A percentile compares a stretch with the other conserved stretches of the same genome.
phyloP scores from a whole-genome alignment of 2,797 vertebrate genomes.

The Acanthurus lineatus region DNA sequence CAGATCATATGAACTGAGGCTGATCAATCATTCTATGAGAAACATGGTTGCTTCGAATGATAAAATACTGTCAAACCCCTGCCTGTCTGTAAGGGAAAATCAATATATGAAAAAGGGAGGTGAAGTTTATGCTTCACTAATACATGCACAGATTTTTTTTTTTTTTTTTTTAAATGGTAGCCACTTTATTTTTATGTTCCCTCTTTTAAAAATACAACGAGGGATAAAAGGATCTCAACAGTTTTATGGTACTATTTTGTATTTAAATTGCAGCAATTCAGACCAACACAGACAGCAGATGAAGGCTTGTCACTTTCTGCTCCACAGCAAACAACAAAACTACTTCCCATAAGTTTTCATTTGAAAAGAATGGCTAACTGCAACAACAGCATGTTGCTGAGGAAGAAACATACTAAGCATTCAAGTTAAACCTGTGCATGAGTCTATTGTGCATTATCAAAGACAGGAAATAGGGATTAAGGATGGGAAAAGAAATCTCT shows the following conservation, averaged over 20 bases:
- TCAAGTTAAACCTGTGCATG: neutral
- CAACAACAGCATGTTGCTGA: neutral
- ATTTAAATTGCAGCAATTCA: neutral
- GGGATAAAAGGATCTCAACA: neutral
- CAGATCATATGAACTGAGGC: neutral
- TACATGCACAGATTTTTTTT: too few species aligned
- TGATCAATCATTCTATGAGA: neutral
- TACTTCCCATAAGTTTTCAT: neutral
- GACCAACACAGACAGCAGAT: neutral
- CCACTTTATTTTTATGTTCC: neutral
- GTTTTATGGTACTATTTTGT: neutral
- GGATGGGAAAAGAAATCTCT: neutral
- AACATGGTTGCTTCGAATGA: neutral
- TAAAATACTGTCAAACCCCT: neutral
- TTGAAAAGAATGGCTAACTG: neutral
- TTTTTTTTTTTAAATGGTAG: too few species aligned
- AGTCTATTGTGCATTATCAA: neutral
- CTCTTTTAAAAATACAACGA: neutral
- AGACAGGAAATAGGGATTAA: neutral
- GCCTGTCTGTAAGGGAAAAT: too few species aligned
- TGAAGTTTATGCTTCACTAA: too few species aligned
- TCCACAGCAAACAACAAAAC: neutral
- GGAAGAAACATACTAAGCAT: neutral
- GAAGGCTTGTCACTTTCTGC: neutral
- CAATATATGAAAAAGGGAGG: too few species aligned